Evolutionary conservation across 1,140 invertebrate genomes (phyloP), one percentile per base, ranked within the genome.

Genomic region (Helicoverpa zea): DNA sequence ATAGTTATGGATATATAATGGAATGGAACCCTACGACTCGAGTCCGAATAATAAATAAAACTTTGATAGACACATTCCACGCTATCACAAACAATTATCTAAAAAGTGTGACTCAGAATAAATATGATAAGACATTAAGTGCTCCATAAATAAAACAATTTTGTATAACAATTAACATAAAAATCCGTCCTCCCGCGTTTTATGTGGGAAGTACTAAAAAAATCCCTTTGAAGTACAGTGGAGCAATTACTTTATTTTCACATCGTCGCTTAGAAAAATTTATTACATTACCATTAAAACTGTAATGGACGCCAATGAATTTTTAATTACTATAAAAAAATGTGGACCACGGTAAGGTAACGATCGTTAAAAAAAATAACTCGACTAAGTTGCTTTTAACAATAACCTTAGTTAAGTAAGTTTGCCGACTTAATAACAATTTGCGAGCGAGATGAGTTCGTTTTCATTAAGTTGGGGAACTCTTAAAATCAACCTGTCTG

Each of bases 271-370:
- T 30, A 72, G 16, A 72, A 54, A 30, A 72, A 72, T 30, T 51
- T 72, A 72, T 72, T 29, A 72, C 68, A 72, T 72, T 52, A 72
- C 68, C 68, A 72, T 72, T 72, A 72, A 72, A 52, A 54, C 49
- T 72, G 18, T 72, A 72, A 72, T 72, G 68, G 68, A 29, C 23
- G 68, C 5, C 66, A 54, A 72, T 72, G 68, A 54, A 72, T 52
- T 72, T 72, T 72, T 72, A 72, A 54, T 72, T 54, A 54, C 68
- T 54, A 72, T 72, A 54, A 68, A 23, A 63, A 72, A 72, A 30
- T 54, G 49, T 52, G 49, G 23, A 72, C 68, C 68, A 30, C 68
- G 68, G 49, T 5, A 30, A 72, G 23, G 68, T 72, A 72, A 72
- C 23, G 68, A 72, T 72, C 49, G 49, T 30, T 72, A 30, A 23